phyloP scores from a whole-genome alignment of 2,888 invertebrate species.

The Phortica magna region DNA sequence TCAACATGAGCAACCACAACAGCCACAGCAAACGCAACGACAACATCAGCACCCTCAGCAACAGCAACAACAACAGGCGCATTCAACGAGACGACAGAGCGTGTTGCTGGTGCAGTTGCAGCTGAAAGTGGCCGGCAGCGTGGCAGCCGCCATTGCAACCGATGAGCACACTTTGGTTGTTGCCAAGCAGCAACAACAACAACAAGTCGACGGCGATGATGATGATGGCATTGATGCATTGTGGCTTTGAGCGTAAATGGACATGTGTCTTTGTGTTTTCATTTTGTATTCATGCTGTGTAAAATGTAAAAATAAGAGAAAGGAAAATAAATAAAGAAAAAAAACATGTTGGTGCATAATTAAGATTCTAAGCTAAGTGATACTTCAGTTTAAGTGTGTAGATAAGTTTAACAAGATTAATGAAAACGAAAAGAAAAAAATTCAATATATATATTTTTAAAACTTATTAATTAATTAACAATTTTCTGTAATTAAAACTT shows the following conservation, averaged over 20 bases:
- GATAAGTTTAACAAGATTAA: neutral
- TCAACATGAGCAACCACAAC: slow-evolving; percentile 37
- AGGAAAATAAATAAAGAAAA: neutral
- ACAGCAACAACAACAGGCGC: slow-evolving; percentile 36
- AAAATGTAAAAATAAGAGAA: no score
- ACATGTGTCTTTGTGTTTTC: neutral
- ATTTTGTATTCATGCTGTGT: neutral
- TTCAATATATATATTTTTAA: neutral
- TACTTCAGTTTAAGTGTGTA: slow-evolving; percentile 47
- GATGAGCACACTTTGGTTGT: slow-evolving; percentile 53
- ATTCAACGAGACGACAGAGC: slow-evolving; percentile 44
- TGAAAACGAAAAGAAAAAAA: neutral
- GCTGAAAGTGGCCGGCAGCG: neutral
- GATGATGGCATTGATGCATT: slow-evolving; percentile 64
- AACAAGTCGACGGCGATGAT: slow-evolving; percentile 52
- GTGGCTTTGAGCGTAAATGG: slow-evolving; percentile 53
- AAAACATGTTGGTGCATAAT: slow-evolving; percentile 13
- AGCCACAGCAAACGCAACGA: slow-evolving; percentile 47
- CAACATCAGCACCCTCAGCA: slow-evolving; percentile 33
- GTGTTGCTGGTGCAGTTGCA: slow-evolving; percentile 51
- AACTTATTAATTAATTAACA: neutral
- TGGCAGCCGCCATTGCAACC: slow-evolving; percentile 16
- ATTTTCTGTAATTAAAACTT: neutral
- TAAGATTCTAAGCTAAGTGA: slow-evolving; percentile 54
- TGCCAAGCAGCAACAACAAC: slow-evolving; percentile 41